Percentiles rank a stretch among this genome's conserved stretches.
Conservation (phyloP, 2,113 vertebrate genomes). For the Phyllopteryx taeniolatus region DNA sequence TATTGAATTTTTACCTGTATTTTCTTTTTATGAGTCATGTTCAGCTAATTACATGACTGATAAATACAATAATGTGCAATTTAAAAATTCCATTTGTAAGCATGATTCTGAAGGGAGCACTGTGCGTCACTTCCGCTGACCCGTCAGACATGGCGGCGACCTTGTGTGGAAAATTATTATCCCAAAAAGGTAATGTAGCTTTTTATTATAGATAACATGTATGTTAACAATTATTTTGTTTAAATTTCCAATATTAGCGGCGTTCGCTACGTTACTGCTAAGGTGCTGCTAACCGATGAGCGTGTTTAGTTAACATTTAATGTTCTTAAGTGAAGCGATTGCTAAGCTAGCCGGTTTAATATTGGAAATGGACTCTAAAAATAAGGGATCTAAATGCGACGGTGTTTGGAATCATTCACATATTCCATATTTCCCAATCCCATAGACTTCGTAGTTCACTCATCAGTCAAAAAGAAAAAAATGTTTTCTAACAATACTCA, state of each 20-base stretch:
- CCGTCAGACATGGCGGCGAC: constrained; percentile 73
- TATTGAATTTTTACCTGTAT: background rate
- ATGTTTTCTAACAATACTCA: background rate
- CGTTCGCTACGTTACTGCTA: background rate
- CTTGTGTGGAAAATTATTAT: constrained; percentile 67
- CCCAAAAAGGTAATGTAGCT: constrained; percentile 64
- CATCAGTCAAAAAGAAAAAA: background rate
- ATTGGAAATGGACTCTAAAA: too few species aligned
- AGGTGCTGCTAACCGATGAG: background rate
- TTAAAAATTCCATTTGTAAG: background rate
- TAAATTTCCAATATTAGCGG: background rate
- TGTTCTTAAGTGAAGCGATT: background rate
- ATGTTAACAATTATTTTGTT: background rate
- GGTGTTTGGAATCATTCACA: background rate
- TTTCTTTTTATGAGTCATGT: background rate
- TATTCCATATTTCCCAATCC: background rate
- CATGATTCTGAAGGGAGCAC: background rate
- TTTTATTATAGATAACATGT: accelerated
- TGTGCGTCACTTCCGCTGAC: constrained; percentile 17
- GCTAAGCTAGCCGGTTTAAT: background rate
- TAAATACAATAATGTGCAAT: background rate
- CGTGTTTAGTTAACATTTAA: background rate
- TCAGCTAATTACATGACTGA: background rate
- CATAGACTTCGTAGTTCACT: background rate
- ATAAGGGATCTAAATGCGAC: background rate